Conservation (phyloP, 2,888 invertebrate species). For the Magallana nippona region DNA sequence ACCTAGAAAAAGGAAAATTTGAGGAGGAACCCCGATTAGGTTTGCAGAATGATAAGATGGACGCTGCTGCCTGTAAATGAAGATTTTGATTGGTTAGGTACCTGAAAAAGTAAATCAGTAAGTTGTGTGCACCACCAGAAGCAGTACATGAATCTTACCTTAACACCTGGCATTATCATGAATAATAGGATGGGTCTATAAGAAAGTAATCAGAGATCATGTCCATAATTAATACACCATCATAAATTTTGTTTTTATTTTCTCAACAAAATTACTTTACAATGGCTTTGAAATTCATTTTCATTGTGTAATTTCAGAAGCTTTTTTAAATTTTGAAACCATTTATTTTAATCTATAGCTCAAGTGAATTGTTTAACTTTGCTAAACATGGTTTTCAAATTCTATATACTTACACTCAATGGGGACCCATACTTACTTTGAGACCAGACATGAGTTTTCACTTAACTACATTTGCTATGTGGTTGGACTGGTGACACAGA, state of each 20-base stretch:
- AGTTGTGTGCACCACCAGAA: background rate
- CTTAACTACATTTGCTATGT: too few relatives aligned
- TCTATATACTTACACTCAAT: background rate
- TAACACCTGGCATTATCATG: constrained; percentile 11
- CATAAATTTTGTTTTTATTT: background rate
- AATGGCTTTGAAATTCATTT: too few relatives aligned
- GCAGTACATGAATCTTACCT: constrained; percentile 19
- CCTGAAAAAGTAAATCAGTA: background rate
- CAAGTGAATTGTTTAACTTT: background rate
- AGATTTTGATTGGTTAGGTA: background rate
- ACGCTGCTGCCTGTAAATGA: background rate
- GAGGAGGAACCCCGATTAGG: constrained; percentile 53
- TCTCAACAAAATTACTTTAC: background rate
- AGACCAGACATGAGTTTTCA: background rate
- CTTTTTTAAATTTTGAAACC: too few relatives aligned
- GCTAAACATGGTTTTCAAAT: background rate
- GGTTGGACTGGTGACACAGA: too few relatives aligned
- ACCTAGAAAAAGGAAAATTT: constrained; percentile 53
- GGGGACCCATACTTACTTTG: background rate
- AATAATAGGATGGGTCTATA: constrained; percentile 16
- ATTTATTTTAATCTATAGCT: background rate
- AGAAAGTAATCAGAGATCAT: constrained; percentile 2
- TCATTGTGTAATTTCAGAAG: too few relatives aligned
- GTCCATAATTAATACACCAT: background rate
- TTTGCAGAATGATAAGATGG: background rate